These are phyloP conservation scores for Conus ventricosus DNA, from an alignment of 1,140 invertebrate genomes.

Conservation along the genomic window DNA sequence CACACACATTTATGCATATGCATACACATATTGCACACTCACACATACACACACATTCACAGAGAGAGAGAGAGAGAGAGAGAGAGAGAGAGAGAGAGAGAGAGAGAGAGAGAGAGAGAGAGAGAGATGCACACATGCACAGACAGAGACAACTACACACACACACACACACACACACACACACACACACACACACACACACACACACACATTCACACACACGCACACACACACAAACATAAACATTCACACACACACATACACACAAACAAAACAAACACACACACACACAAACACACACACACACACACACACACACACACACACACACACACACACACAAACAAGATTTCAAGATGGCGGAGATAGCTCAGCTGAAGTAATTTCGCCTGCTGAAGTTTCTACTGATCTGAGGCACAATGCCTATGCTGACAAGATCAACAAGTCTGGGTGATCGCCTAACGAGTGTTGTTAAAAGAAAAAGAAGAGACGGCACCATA, in stretches of 20 bases:
- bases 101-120: constrained; percentile 13
- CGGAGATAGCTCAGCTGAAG: too few relatives aligned
- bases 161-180: background rate
- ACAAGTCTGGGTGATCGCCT: too few relatives aligned
- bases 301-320: background rate
- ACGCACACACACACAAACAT: background rate
- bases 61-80: background rate
- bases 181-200: constrained; percentile 2
- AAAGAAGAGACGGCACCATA: too few relatives aligned
- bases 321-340: background rate
- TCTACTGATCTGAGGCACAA: too few relatives aligned
- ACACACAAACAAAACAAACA: too few relatives aligned
- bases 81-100: constrained; percentile 15
- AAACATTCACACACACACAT: background rate
- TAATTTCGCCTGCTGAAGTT: too few relatives aligned
- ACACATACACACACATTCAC: background rate
- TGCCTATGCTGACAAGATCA: too few relatives aligned
- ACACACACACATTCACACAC: background rate
- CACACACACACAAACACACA: too few relatives aligned
- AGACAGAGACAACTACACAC: background rate
- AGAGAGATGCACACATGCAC: too few relatives aligned
- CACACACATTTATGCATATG: background rate
- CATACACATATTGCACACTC: background rate
- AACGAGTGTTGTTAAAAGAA: too few relatives aligned
- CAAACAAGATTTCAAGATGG: too few relatives aligned